Evolutionary conservation across 1,140 invertebrate genomes (phyloP).

Genomic region (Drusus annulatus): DNA sequence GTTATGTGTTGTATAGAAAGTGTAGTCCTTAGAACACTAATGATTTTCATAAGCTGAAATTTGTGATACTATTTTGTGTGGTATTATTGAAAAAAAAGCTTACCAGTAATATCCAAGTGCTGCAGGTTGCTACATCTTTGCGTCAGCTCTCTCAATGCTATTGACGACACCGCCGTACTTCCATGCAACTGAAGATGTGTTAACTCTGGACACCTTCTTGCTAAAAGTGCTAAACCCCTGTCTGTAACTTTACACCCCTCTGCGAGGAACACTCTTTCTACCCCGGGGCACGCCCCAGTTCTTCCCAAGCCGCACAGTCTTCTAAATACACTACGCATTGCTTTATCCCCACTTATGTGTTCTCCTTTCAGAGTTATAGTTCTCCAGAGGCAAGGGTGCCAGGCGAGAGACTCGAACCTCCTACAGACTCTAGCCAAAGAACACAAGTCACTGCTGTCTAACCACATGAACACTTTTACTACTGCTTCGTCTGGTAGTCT

Average conservation of each 20-base stretch:
- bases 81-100: constrained; percentile 47
- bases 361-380: constrained; percentile 78
- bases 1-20: no score
- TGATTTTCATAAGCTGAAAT: no score
- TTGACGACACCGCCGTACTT: constrained; percentile 73
- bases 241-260: constrained; percentile 85
- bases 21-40: no score
- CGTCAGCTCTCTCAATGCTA: constrained; percentile 77
- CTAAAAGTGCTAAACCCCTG: constrained; percentile 79
- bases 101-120: constrained; percentile 83
- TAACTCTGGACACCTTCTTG: constrained; percentile 81
- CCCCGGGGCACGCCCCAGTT: constrained; percentile 74
- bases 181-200: constrained; percentile 81
- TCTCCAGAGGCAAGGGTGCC: constrained; percentile 86
- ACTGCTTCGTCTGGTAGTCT: constrained; percentile 72
- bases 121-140: constrained; percentile 79
- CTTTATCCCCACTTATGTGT: constrained; percentile 78
- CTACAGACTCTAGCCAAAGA: constrained; percentile 82
- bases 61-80: no score
- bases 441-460: constrained; percentile 83
- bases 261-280: constrained; percentile 78
- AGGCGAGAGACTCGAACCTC: constrained; percentile 83
- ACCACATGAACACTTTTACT: constrained; percentile 79
- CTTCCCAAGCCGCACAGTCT: constrained; percentile 73
- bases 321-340: constrained; percentile 77